Conservation (phyloP, 2,888 invertebrate species). For the Anticlea derivata region DNA sequence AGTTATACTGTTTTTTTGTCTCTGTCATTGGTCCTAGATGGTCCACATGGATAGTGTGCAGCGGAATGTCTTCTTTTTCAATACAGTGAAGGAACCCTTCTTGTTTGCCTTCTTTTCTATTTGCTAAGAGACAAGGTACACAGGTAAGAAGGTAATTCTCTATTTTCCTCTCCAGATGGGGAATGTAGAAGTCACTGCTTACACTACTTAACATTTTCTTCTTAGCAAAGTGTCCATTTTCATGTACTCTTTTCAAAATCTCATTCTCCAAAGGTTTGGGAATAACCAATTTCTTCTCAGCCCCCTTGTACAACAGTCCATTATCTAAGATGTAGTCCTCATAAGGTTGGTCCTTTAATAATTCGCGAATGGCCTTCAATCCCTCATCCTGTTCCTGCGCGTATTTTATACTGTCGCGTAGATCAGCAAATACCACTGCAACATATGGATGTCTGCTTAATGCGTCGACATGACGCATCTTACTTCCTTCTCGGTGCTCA, state of each 20-base stretch:
- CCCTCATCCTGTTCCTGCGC: not conserved
- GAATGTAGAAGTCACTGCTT: constrained; percentile 19
- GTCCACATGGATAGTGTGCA: constrained; percentile 50
- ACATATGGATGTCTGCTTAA: not conserved
- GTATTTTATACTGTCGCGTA: not conserved
- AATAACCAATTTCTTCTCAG: not conserved
- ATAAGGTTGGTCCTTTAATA: not conserved
- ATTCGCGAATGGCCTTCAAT: not conserved
- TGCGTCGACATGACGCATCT: not conserved
- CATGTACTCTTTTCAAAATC: not conserved
- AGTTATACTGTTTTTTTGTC: constrained; percentile 49
- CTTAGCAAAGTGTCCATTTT: not conserved
- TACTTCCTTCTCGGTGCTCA: not conserved
- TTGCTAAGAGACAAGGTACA: constrained; percentile 35
- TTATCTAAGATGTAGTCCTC: not conserved
- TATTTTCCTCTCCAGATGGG: constrained; percentile 25
- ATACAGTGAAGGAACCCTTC: constrained; percentile 38
- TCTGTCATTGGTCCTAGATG: constrained; percentile 51
- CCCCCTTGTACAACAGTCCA: not conserved
- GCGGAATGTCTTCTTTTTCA: constrained; percentile 45
- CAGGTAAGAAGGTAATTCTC: constrained; percentile 26
- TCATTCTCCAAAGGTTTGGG: not conserved
- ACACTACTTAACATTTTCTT: constrained; percentile 18
- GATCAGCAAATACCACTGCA: not conserved
- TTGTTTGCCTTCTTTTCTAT: constrained; percentile 41